These are phyloP conservation scores for Gadopsis marmoratus DNA, from an alignment of 2,797 vertebrate genomes.

Conservation along the genomic window DNA sequence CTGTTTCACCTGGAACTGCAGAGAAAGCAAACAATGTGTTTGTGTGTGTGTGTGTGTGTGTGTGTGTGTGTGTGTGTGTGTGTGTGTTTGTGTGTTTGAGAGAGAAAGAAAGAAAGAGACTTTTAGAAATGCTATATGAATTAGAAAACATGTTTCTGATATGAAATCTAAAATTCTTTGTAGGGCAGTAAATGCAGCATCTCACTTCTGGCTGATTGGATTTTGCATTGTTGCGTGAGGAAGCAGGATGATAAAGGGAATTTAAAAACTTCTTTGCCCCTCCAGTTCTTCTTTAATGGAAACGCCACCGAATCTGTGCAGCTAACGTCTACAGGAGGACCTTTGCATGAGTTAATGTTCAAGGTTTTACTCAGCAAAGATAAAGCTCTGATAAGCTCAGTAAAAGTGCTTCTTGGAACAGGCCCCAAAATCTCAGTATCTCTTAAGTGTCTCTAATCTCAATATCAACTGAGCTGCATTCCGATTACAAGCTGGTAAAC, in stretches of 20 bases:
- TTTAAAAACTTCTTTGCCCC: background rate
- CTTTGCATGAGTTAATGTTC: slow-evolving; percentile 9
- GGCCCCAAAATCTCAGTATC: slow-evolving; percentile 11
- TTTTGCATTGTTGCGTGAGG: background rate
- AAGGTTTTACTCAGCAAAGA: slow-evolving; percentile 5
- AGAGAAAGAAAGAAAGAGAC: background rate
- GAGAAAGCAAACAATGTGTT: slow-evolving; percentile 45
- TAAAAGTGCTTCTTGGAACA: slow-evolving; percentile 22
- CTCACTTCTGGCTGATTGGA: background rate
- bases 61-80: slow-evolving; percentile 23
- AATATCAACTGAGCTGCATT: background rate
- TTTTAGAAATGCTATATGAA: background rate
- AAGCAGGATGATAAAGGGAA: background rate
- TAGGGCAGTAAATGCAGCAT: background rate
- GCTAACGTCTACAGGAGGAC: slow-evolving; percentile 2
- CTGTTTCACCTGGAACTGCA: slow-evolving; percentile 67
- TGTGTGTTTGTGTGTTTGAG: too few relatives aligned
- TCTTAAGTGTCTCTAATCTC: slow-evolving; percentile 1
- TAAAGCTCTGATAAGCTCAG: slow-evolving; percentile 30
- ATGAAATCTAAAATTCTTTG: slow-evolving; percentile 6
- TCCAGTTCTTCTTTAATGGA: slow-evolving; percentile 3
- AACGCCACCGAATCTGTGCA: background rate
- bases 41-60: slow-evolving; percentile 15
- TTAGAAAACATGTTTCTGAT: slow-evolving; percentile 4
- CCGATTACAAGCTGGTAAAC: slow-evolving; percentile 22